phyloP scores from a whole-genome alignment of 2,113 vertebrate species.

The Boulengeromyrus knoepffleri region DNA sequence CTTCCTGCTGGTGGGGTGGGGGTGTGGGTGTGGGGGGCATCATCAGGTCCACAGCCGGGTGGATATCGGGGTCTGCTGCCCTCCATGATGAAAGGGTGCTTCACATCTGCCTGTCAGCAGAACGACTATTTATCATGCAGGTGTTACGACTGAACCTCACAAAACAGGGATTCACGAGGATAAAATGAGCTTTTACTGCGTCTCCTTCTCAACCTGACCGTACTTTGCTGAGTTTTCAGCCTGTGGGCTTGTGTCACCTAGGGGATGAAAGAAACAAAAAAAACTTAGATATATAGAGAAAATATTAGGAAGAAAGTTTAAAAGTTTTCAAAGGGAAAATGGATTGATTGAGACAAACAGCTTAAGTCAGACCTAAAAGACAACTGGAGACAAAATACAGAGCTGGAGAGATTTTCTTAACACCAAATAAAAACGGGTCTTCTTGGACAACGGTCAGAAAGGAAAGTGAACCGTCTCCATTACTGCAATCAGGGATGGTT shows the following conservation, averaged over 20 bases:
- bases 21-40: not conserved
- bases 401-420: not conserved
- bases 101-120: slow-evolving; percentile 10
- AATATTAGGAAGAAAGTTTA: not conserved
- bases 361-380: not conserved
- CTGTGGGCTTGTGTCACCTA: not conserved
- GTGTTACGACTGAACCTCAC: not conserved
- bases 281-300: not conserved
- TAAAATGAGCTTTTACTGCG: not conserved
- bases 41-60: not conserved
- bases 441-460: not conserved
- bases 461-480: not conserved
- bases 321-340: not conserved
- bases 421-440: not conserved
- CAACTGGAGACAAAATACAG: not conserved
- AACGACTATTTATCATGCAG: slow-evolving; percentile 10
- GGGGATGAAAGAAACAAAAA: not conserved
- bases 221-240: not conserved
- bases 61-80: too few species aligned
- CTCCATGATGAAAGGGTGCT: slow-evolving; percentile 12
- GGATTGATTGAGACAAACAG: not conserved
- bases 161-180: not conserved
- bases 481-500: not conserved
- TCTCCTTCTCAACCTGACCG: not conserved
- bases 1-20: not conserved